phyloP scores from a whole-genome alignment of 37 sponge, comb jelly and placozoan genomes.

The Mnemiopsis leidyi region DNA sequence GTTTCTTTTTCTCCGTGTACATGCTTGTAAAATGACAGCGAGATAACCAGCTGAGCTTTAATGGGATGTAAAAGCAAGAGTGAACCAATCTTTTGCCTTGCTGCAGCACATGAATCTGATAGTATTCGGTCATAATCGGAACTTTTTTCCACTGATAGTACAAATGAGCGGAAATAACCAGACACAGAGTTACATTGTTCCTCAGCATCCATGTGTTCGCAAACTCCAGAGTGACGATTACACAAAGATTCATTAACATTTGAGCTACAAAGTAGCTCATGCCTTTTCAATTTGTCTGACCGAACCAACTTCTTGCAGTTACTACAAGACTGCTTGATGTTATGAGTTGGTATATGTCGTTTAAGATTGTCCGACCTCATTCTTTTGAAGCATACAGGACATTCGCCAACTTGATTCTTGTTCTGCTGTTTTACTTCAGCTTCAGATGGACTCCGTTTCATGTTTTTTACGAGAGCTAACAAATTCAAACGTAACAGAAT shows the following conservation, averaged over 20 bases:
- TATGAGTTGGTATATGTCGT: background rate
- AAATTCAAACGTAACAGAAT: no score
- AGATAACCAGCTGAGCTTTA: background rate
- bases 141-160: background rate
- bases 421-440: no score
- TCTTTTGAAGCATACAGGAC: background rate
- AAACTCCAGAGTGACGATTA: background rate
- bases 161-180: background rate
- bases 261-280: background rate
- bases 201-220: background rate
- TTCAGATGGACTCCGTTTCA: no score
- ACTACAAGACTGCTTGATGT: background rate
- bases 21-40: conserved; percentile 4
- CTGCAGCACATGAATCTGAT: background rate
- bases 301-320: background rate
- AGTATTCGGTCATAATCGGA: background rate
- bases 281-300: background rate
- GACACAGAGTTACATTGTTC: background rate
- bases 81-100: background rate
- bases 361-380: background rate
- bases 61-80: background rate
- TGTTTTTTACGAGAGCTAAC: no score
- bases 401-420: background rate
- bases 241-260: background rate
- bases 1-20: background rate